Evolutionary conservation across 2,888 invertebrate genomes (phyloP).

Genomic region (Agelastica alni): DNA sequence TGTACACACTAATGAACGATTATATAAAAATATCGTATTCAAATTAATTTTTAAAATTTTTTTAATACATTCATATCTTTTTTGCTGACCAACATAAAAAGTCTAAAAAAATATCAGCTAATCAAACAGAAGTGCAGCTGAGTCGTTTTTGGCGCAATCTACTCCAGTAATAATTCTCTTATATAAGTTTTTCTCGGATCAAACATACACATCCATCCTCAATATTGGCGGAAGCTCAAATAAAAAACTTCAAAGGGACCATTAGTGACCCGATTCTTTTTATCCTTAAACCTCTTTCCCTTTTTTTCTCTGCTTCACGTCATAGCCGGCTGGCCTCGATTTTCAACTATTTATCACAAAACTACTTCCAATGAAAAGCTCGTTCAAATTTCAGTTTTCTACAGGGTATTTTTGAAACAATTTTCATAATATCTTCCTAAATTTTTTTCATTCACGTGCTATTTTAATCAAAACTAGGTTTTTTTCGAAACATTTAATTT

Average conservation of each 20-base stretch:
- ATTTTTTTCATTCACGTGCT: too few relatives aligned
- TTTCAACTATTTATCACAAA: slow-evolving; percentile 31
- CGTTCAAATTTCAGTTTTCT: too few relatives aligned
- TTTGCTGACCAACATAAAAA: too few relatives aligned
- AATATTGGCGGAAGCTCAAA: slow-evolving; percentile 2
- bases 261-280: slow-evolving; percentile 11
- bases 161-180: slow-evolving; percentile 3
- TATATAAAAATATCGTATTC: too few relatives aligned
- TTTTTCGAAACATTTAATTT: too few relatives aligned
- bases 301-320: slow-evolving; percentile 6
- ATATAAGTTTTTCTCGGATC: slow-evolving; percentile 2
- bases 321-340: slow-evolving; percentile 6
- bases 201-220: slow-evolving; percentile 4
- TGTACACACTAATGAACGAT: too few relatives aligned
- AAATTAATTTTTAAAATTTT: too few relatives aligned
- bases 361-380: slow-evolving; percentile 14
- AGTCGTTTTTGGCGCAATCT: background rate
- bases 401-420: too few relatives aligned
- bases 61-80: too few relatives aligned
- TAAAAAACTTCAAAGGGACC: slow-evolving; percentile 11
- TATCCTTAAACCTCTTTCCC: background rate
- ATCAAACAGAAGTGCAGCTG: slow-evolving; percentile 1
- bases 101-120: background rate
- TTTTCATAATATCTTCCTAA: too few relatives aligned
- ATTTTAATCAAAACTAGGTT: too few relatives aligned